Evolutionary conservation across 2,888 invertebrate species (phyloP).

Genomic region (Leptogaster cylindrica): DNA sequence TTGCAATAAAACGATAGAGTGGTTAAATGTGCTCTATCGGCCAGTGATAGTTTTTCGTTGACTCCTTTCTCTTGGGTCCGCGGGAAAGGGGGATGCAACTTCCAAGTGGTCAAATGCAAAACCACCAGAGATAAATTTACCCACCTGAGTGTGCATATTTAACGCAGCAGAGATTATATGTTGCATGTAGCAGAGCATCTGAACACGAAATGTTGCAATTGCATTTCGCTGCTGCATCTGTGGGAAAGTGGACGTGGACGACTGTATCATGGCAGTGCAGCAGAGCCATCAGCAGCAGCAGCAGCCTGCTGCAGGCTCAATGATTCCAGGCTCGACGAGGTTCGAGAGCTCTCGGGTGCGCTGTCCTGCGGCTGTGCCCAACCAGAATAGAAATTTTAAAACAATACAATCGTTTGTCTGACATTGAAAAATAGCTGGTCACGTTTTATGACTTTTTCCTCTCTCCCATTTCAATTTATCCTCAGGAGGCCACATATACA

Average conservation of each 20-base stretch:
- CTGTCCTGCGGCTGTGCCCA: not conserved
- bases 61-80: not conserved
- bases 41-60: too few species aligned
- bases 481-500: not conserved
- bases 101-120: conserved; percentile 14
- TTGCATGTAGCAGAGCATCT: conserved; percentile 23
- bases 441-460: conserved; percentile 57
- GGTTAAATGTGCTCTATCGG: too few species aligned
- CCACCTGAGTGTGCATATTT: conserved; percentile 29
- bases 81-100: too few species aligned
- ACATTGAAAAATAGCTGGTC: conserved; percentile 63
- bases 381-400: conserved; percentile 39
- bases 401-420: conserved; percentile 56
- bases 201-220: conserved; percentile 35
- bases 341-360: too few species aligned
- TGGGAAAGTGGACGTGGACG: conserved; percentile 31
- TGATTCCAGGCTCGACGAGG: not conserved
- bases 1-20: too few species aligned
- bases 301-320: not conserved
- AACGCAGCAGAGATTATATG: conserved; percentile 5
- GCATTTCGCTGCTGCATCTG: conserved; percentile 20
- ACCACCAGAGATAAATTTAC: conserved; percentile 46
- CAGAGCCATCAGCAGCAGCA: not conserved
- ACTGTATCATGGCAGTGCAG: not conserved
- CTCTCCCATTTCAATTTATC: conserved; percentile 29